Evolutionary conservation across 2,797 vertebrate species (phyloP).

Genomic region (Pogonophryne albipinna): DNA sequence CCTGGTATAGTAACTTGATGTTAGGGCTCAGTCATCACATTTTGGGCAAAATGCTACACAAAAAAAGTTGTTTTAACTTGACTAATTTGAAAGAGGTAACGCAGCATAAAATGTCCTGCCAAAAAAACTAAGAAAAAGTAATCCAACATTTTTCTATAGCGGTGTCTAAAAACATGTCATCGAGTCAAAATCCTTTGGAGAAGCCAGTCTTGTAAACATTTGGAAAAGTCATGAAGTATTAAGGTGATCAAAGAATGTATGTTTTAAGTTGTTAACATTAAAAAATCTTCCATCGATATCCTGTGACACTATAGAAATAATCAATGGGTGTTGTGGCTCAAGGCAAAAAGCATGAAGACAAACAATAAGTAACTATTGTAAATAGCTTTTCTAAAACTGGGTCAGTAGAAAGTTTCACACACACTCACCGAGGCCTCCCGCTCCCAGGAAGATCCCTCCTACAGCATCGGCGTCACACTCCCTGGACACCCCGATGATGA

Average conservation of each 20-base stretch:
- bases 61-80: background rate
- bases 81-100: background rate
- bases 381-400: background rate
- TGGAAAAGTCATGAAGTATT: background rate
- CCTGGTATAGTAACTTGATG: background rate
- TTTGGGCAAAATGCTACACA: background rate
- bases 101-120: background rate
- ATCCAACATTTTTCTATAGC: background rate
- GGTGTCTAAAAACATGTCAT: background rate
- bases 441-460: slow-evolving; percentile 87
- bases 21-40: background rate
- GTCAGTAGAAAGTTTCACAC: slow-evolving; percentile 1
- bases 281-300: background rate
- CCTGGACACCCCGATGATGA: slow-evolving; percentile 89
- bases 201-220: background rate
- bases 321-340: background rate
- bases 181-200: background rate
- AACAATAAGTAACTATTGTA: background rate
- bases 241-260: background rate
- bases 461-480: slow-evolving; percentile 88
- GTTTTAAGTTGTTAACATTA: background rate
- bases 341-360: slow-evolving; percentile 1
- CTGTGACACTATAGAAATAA: background rate
- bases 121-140: background rate
- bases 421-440: slow-evolving; percentile 86